Percentiles rank a stretch among this genome's conserved stretches.
Evolutionary conservation across 92 coral and sea anemone species (phyloP).

Genomic region (Anthopleura xanthogrammica): DNA sequence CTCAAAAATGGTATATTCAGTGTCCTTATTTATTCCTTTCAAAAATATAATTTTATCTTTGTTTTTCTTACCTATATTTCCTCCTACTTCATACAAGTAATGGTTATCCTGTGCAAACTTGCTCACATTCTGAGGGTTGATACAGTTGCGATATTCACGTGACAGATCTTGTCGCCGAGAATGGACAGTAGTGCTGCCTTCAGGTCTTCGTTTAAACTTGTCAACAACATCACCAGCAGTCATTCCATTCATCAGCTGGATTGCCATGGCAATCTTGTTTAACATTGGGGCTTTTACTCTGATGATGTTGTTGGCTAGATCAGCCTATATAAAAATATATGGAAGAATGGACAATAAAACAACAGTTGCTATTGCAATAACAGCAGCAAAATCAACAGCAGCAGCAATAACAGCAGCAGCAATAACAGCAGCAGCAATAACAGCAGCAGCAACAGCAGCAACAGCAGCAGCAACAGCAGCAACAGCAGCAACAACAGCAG

Average conservation of each 20-base stretch:
- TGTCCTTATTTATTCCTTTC: too few species aligned
- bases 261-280: slow-evolving; percentile 90
- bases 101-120: slow-evolving; percentile 85
- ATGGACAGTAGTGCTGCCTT: slow-evolving; percentile 7
- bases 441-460: neutral
- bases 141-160: slow-evolving; percentile 60
- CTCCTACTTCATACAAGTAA: slow-evolving; percentile 87
- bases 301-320: slow-evolving; percentile 86
- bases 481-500: neutral
- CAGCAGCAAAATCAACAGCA: neutral
- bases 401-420: neutral
- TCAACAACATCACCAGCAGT: slow-evolving; percentile 87
- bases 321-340: slow-evolving; percentile 53
- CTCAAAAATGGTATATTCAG: too few species aligned
- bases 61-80: slow-evolving; percentile 77
- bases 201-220: slow-evolving; percentile 80
- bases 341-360: neutral
- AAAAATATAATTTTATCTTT: neutral
- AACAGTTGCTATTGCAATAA: neutral
- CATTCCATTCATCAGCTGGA: slow-evolving; percentile 76
- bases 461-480: neutral
- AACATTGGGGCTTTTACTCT: slow-evolving; percentile 93
- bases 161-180: slow-evolving; percentile 8
- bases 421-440: neutral
- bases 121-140: slow-evolving; percentile 84